These are phyloP conservation scores for Ivindomyrus marchei DNA, from an alignment of 2,113 vertebrate genomes.

Conservation along the genomic window DNA sequence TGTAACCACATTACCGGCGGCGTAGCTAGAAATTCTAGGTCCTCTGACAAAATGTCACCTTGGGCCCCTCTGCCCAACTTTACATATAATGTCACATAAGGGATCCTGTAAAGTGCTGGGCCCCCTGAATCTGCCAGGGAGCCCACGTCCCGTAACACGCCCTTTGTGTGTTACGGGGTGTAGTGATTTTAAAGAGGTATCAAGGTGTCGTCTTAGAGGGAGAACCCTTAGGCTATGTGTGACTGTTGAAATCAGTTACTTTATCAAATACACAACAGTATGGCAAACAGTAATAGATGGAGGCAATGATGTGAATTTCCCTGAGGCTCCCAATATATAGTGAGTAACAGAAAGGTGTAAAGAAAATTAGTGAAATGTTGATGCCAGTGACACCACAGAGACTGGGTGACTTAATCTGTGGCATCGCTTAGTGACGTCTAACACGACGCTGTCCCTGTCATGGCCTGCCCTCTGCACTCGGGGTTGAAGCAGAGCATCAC, in stretches of 20 bases:
- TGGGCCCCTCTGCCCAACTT: background rate
- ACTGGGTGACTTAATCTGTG: background rate
- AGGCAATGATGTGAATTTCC: background rate
- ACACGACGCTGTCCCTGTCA: background rate
- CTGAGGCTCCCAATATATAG: background rate
- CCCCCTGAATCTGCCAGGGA: background rate
- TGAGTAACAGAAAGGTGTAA: background rate
- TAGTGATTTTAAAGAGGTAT: background rate
- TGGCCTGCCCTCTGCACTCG: background rate
- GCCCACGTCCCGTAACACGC: background rate
- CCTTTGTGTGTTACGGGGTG: background rate
- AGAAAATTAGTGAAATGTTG: background rate
- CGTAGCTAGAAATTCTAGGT: background rate
- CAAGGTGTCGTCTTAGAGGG: background rate
- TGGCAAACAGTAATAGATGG: background rate
- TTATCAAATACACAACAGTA: background rate
- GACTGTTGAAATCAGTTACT: background rate
- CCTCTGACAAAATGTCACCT: background rate
- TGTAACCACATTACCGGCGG: background rate
- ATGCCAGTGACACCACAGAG: background rate
- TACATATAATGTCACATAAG: background rate
- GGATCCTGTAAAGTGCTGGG: background rate
- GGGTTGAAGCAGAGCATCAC: background rate
- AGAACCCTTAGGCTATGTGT: background rate
- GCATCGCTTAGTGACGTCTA: background rate